These are phyloP conservation scores for Neostethus bicornis DNA, from an alignment of 2,797 vertebrate species.

Conservation along the genomic window DNA sequence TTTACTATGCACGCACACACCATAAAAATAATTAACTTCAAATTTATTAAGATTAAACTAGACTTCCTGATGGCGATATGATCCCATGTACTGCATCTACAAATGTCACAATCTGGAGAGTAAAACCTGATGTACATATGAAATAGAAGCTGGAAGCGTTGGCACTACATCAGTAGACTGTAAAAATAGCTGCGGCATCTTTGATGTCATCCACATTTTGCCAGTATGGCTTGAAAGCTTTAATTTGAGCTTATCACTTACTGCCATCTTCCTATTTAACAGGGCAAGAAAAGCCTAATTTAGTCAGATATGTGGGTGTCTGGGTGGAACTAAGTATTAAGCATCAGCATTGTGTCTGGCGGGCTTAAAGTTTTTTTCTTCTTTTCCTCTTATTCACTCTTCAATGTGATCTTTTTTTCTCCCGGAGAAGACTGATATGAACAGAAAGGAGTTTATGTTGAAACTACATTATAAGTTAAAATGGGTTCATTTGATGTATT, in stretches of 20 bases:
- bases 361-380: neutral
- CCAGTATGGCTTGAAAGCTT: slow-evolving; percentile 9
- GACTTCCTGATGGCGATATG: neutral
- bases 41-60: too few relatives aligned
- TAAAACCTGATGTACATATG: neutral
- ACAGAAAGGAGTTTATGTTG: neutral
- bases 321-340: slow-evolving; percentile 1
- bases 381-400: neutral
- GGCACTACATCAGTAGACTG: neutral
- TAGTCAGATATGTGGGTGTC: slow-evolving; percentile 2
- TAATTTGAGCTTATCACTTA: slow-evolving; percentile 10
- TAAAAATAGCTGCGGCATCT: slow-evolving; percentile 13
- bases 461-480: neutral
- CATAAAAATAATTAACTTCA: too few relatives aligned
- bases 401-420: neutral
- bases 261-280: slow-evolving; percentile 15
- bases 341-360: neutral
- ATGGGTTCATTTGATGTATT: neutral
- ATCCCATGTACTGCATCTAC: neutral
- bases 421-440: neutral
- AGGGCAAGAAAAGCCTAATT: slow-evolving; percentile 10
- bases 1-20: too few relatives aligned
- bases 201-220: slow-evolving; percentile 16
- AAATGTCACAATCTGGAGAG: neutral
- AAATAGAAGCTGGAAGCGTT: slow-evolving; percentile 5